Percentiles rank a stretch among this genome's conserved stretches.
phyloP scores from a whole-genome alignment of 2,797 vertebrate genomes.

The Protonibea diacanthus region DNA sequence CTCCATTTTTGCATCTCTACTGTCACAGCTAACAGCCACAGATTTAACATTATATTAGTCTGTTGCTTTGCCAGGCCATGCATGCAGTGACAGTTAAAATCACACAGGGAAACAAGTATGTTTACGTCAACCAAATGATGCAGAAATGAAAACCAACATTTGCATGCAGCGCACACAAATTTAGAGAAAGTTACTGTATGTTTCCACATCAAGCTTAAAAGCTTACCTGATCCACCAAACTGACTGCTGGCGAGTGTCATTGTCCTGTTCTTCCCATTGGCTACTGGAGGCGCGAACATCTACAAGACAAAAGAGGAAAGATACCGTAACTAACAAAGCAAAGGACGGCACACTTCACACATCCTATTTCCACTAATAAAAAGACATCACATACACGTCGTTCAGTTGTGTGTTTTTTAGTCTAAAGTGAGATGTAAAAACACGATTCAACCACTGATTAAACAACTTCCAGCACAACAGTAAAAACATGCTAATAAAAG shows the following conservation, averaged over 20 bases:
- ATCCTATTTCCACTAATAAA: constrained; percentile 56
- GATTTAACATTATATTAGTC: background rate
- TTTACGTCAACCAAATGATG: background rate
- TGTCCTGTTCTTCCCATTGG: constrained; percentile 97
- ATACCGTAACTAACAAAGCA: constrained; percentile 59
- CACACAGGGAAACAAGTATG: background rate
- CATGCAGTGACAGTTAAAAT: background rate
- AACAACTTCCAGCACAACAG: background rate
- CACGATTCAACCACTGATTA: background rate
- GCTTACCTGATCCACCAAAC: constrained; percentile 95
- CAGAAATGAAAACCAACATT: background rate
- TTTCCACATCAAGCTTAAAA: background rate
- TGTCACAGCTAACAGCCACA: background rate
- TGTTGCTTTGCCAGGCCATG: background rate
- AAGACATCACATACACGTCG: constrained; percentile 41
- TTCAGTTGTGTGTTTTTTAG: constrained; percentile 2
- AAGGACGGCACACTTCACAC: constrained; percentile 72
- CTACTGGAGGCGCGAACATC: constrained; percentile 98
- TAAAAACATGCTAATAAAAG: constrained; percentile 3
- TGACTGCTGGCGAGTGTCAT: constrained; percentile 94
- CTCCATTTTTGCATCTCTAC: constrained; percentile 7
- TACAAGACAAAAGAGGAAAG: constrained; percentile 83
- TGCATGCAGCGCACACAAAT: background rate
- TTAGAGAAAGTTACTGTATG: background rate
- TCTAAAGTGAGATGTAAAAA: constrained; percentile 10